phyloP scores from a whole-genome alignment of 2,888 invertebrate genomes.

The Aporophyla nigra region DNA sequence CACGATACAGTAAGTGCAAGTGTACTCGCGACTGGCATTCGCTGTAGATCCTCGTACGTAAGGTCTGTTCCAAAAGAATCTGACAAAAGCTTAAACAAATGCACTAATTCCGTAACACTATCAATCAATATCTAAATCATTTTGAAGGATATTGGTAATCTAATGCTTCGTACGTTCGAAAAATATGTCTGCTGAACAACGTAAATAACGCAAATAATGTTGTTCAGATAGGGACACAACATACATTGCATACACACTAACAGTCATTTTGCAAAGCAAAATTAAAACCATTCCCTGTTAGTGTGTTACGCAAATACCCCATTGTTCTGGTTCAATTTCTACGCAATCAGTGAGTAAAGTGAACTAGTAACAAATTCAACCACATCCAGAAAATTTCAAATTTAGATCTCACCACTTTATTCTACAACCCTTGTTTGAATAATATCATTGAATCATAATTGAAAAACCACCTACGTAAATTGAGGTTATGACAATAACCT shows the following conservation, averaged over 20 bases:
- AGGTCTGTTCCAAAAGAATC: not conserved
- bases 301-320: too few relatives aligned
- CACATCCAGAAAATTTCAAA: not conserved
- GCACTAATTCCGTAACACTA: too few relatives aligned
- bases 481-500: not conserved
- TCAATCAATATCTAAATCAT: too few relatives aligned
- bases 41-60: not conserved
- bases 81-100: not conserved
- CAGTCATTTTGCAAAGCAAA: too few relatives aligned
- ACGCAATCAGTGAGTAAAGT: not conserved
- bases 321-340: not conserved
- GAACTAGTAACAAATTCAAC: not conserved
- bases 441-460: not conserved
- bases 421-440: not conserved
- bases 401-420: not conserved
- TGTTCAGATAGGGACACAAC: too few relatives aligned
- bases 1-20: not conserved
- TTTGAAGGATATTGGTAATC: too few relatives aligned
- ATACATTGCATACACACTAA: too few relatives aligned
- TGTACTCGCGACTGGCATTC: too few relatives aligned
- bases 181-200: too few relatives aligned
- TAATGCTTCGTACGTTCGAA: too few relatives aligned
- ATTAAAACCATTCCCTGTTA: too few relatives aligned
- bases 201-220: too few relatives aligned
- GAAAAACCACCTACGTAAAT: not conserved